Evolutionary conservation across 2,113 vertebrate species (phyloP), one percentile per base, ranked within the genome.

Genomic region (Collichthys lucidus): DNA sequence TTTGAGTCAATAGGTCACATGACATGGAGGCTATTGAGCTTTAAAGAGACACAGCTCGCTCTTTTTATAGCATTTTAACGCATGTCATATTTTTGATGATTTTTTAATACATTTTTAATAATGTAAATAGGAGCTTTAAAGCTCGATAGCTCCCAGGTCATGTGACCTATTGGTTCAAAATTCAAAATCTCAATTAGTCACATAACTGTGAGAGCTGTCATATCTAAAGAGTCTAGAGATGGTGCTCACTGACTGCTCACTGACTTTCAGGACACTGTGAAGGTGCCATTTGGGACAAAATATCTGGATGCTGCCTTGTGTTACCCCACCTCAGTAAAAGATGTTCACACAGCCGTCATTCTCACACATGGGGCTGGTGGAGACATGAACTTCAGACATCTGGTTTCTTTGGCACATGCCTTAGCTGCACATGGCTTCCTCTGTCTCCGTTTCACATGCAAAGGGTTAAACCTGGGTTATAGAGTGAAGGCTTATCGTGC

Each of bases 361-460:
- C 95, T 98, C 49, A 98, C 96, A 4, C 98, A 98, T 35, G 97
- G 97, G 60, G 96, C 98, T 4, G 97, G 97, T 44, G 97, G 97
- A 88, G 96, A 98, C 84, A 97, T 97, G 97, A 96, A 98, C 93
- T 95, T 96, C 84, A 95, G 84, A 82, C 96, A 96, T 5, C 86
- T 99, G 52, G 92, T 95, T 49, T 97, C 96, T 83, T 80, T 98
- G 86, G 95, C 97, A 64, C 90, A 73, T 3, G 90, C 61, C 53
- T 91, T 97, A 65, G 96, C 95, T 17, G 85, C 94, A 12, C 85
- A 63, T 2, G 96, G 97, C 1, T 65, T 96, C 85, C 86, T 97
- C 11, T 97, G 96, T 72, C 93, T 99, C 63, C 92, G 98, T 1
- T 98, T 99, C 89, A 99, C 98, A 5, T 99, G 98, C 85, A 98